Conservation (phyloP, 2,797 vertebrate genomes). For the Emydoidea blandingii region DNA sequence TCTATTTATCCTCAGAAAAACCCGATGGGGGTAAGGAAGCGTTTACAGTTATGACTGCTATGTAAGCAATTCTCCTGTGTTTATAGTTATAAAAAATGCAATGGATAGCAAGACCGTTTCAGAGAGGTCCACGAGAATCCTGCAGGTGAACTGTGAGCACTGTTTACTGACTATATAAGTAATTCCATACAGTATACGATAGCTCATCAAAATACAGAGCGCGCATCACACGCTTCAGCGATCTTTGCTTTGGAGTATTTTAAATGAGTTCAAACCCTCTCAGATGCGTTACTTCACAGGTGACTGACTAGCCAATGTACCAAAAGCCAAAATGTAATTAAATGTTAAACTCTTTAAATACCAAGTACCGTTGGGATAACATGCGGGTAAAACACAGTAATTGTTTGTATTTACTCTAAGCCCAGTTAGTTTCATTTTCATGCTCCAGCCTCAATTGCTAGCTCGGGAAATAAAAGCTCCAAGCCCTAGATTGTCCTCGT, state of each 20-base stretch:
- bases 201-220: constrained; percentile 64
- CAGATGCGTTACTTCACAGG: constrained; percentile 68
- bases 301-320: constrained; percentile 72
- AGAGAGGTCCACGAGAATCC: not conserved
- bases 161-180: constrained; percentile 53
- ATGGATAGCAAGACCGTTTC: not conserved
- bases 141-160: constrained; percentile 40
- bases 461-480: constrained; percentile 18
- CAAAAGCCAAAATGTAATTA: constrained; percentile 76
- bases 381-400: constrained; percentile 55
- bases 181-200: constrained; percentile 60
- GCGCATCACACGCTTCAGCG: constrained; percentile 48
- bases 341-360: constrained; percentile 79
- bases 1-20: not conserved
- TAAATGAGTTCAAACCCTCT: constrained; percentile 70
- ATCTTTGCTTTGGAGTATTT: constrained; percentile 58
- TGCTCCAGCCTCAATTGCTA: constrained; percentile 45
- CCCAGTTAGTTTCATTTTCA: constrained; percentile 68
- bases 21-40: not conserved
- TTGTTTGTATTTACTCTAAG: constrained; percentile 67
- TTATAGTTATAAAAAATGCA: not conserved
- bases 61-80: not conserved
- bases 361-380: constrained; percentile 66
- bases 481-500: constrained; percentile 37
- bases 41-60: not conserved